Percentiles rank a stretch among this genome's conserved stretches.
These are phyloP conservation scores for Silurus asotus DNA, from an alignment of 2,113 vertebrate genomes.

Conservation along the genomic window DNA sequence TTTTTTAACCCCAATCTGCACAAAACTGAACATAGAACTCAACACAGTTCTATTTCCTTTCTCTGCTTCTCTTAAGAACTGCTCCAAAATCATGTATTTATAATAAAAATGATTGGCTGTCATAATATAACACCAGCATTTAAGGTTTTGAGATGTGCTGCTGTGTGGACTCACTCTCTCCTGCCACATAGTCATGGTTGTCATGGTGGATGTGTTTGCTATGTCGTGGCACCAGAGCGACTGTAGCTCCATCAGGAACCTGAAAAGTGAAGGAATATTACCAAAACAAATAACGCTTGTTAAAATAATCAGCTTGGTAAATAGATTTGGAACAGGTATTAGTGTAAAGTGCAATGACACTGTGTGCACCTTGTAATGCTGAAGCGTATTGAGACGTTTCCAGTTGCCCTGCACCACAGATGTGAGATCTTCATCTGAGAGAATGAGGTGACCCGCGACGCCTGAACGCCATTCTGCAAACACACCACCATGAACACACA, in stretches of 20 bases:
- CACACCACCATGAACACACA: not conserved
- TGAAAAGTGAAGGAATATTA: slow-evolving; percentile 56
- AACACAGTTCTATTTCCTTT: not conserved
- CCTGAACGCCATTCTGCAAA: slow-evolving; percentile 92
- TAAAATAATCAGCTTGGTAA: not conserved
- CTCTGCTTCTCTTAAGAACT: not conserved
- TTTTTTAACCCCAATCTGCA: not conserved
- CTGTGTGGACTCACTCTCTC: slow-evolving; percentile 86
- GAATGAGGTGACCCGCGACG: slow-evolving; percentile 92
- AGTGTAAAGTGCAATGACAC: not conserved
- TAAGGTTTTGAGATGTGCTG: not conserved
- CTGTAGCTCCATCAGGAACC: slow-evolving; percentile 95
- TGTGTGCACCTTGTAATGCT: slow-evolving; percentile 89
- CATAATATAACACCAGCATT: not conserved
- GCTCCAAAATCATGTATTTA: not conserved
- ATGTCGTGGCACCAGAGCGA: slow-evolving; percentile 91
- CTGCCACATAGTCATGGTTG: slow-evolving; percentile 93
- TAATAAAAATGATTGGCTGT: not conserved
- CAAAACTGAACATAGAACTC: not conserved
- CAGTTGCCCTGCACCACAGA: slow-evolving; percentile 93
- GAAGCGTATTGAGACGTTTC: slow-evolving; percentile 94
- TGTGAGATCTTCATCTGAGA: slow-evolving; percentile 94
- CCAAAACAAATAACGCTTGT: not conserved
- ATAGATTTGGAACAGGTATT: not conserved
- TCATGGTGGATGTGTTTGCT: slow-evolving; percentile 92